Percentiles rank a stretch among this genome's conserved stretches.
phyloP scores from a whole-genome alignment of 2,113 vertebrate species.

The Corythornis madagascariensis region DNA sequence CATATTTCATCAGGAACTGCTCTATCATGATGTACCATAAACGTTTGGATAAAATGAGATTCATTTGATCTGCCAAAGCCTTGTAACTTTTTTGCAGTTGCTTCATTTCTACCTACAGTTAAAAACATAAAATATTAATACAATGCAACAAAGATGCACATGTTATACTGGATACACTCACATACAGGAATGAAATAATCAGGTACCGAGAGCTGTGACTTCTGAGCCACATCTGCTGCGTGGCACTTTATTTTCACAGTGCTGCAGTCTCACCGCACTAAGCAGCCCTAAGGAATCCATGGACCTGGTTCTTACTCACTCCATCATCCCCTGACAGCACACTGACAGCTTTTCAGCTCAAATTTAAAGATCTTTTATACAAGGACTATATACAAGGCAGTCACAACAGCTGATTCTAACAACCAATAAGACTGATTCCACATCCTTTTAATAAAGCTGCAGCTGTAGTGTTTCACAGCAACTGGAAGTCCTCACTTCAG shows the following conservation, averaged over 20 bases:
- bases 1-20: slow-evolving; percentile 99
- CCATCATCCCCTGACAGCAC: not conserved
- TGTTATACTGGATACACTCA: not conserved
- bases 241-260: not conserved
- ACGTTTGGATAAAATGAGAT: slow-evolving; percentile 95
- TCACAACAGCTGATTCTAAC: not conserved
- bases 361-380: not conserved
- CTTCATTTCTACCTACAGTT: slow-evolving; percentile 91
- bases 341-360: not conserved
- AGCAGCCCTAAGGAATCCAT: not conserved
- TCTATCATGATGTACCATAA: slow-evolving; percentile 99
- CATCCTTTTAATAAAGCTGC: not conserved
- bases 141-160: not conserved
- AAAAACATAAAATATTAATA: not conserved
- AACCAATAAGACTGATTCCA: not conserved
- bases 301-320: not conserved
- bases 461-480: not conserved
- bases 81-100: slow-evolving; percentile 96
- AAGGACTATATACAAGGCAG: not conserved
- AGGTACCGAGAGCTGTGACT: not conserved
- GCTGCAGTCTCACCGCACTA: not conserved
- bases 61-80: slow-evolving; percentile 92
- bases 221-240: not conserved
- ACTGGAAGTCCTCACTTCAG: not conserved
- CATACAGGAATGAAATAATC: not conserved